Percentiles rank a stretch among this genome's conserved stretches.
Evolutionary conservation across 2,113 vertebrate species (phyloP).

Genomic region (Pao palembangensis): DNA sequence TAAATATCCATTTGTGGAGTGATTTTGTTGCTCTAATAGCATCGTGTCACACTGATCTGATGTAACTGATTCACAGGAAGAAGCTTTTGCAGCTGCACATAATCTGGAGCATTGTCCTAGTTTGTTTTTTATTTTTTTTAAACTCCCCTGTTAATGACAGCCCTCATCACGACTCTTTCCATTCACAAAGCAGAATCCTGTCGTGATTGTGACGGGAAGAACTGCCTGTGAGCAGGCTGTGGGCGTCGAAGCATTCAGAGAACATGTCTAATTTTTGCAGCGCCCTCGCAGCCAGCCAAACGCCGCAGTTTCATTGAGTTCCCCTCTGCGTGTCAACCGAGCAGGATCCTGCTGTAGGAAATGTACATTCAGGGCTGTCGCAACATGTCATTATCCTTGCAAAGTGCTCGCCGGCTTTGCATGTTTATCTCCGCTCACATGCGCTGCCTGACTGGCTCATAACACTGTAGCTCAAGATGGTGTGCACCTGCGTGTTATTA

Average conservation of each 20-base stretch:
- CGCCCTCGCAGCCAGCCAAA: slow-evolving; percentile 39
- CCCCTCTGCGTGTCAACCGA: slow-evolving; percentile 28
- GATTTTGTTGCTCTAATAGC: slow-evolving; percentile 2
- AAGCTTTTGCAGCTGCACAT: slow-evolving; percentile 62
- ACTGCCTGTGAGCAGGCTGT: slow-evolving; percentile 50
- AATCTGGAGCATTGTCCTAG: slow-evolving; percentile 60
- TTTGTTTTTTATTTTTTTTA: slow-evolving; percentile 8
- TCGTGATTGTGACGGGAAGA: slow-evolving; percentile 57
- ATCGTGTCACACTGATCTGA: slow-evolving; percentile 19
- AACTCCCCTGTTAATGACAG: slow-evolving; percentile 47
- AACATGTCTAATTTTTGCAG: slow-evolving; percentile 44
- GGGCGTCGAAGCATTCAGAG: slow-evolving; percentile 49
- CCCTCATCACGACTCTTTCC: slow-evolving; percentile 68
- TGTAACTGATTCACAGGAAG: slow-evolving; percentile 42
- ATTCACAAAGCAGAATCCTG: slow-evolving; percentile 68
- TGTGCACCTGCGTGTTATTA: slow-evolving; percentile 9
- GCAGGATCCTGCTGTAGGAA: slow-evolving; percentile 41
- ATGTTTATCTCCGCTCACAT: slow-evolving; percentile 7
- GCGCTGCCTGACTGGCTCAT: slow-evolving; percentile 5
- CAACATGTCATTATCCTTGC: slow-evolving; percentile 51
- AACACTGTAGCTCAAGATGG: slow-evolving; percentile 1
- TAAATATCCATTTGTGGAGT: too few species aligned
- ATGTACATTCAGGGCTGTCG: slow-evolving; percentile 51
- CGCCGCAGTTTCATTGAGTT: slow-evolving; percentile 46
- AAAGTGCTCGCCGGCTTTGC: slow-evolving; percentile 17